phyloP scores from a whole-genome alignment of 2,888 invertebrate species.

The Ophioninae sp. region DNA sequence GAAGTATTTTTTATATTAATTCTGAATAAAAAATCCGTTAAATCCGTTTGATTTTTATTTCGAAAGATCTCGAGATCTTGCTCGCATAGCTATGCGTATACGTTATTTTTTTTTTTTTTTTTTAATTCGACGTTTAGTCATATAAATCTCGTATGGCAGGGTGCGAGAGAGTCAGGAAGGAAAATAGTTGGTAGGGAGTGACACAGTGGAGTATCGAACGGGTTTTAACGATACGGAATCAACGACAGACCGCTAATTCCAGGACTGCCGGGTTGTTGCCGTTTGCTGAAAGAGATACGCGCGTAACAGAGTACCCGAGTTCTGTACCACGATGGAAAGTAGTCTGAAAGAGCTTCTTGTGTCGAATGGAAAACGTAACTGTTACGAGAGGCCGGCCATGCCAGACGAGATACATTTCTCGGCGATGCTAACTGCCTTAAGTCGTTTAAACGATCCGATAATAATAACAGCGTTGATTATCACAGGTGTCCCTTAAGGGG shows the following conservation, averaged over 20 bases:
- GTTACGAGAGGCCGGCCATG: slow-evolving; percentile 61
- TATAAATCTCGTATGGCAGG: slow-evolving; percentile 31
- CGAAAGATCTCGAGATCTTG: neutral
- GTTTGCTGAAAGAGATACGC: slow-evolving; percentile 12
- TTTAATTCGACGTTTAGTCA: neutral
- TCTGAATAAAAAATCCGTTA: neutral
- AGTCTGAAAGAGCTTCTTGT: slow-evolving; percentile 48
- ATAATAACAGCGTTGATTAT: neutral
- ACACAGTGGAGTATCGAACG: slow-evolving; percentile 20
- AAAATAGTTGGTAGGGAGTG: slow-evolving; percentile 21
- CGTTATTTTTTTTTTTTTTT: no score
- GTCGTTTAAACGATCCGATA: neutral
- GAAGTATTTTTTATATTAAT: neutral
- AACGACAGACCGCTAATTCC: slow-evolving; percentile 41
- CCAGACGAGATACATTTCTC: slow-evolving; percentile 35
- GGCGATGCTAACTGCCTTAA: neutral
- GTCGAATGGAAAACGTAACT: slow-evolving; percentile 64
- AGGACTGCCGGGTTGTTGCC: slow-evolving; percentile 23
- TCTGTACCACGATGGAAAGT: slow-evolving; percentile 53
- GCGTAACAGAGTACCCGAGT: slow-evolving; percentile 15
- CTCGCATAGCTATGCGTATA: neutral
- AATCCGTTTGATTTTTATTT: neutral
- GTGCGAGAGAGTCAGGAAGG: slow-evolving; percentile 43
- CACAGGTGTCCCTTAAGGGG: neutral
- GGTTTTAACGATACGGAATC: slow-evolving; percentile 38